A percentile compares a stretch with the other conserved stretches of the same genome.
These are phyloP conservation scores for Ophonus ardosiacus DNA, from an alignment of 2,888 invertebrate genomes.

Conservation along the genomic window DNA sequence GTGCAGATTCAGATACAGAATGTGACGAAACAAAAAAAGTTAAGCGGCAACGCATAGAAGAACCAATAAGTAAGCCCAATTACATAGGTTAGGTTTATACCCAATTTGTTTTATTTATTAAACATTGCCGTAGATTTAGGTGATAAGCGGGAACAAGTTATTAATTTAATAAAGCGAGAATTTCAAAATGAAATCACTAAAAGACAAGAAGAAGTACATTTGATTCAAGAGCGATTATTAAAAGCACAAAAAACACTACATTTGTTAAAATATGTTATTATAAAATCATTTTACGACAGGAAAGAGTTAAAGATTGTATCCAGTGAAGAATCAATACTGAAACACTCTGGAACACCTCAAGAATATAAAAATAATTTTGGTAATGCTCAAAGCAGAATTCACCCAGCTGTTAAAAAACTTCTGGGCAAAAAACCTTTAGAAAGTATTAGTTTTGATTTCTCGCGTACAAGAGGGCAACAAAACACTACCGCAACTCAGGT, in stretches of 20 bases:
- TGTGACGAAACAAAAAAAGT: constrained; percentile 71
- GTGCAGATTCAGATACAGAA: constrained; percentile 70
- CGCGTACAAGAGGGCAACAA: constrained; percentile 72
- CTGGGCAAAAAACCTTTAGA: constrained; percentile 80
- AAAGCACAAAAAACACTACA: constrained; percentile 79
- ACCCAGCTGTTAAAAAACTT: constrained; percentile 87
- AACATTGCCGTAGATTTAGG: constrained; percentile 70
- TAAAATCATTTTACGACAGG: constrained; percentile 80
- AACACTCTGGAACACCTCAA: constrained; percentile 42
- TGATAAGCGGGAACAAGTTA: constrained; percentile 77
- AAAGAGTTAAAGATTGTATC: constrained; percentile 76
- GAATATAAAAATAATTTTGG: constrained; percentile 41
- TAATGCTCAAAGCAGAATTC: constrained; percentile 78
- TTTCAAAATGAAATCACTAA: constrained; percentile 84
- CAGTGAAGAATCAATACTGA: constrained; percentile 71
- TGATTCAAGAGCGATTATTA: constrained; percentile 83
- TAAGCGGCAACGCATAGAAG: constrained; percentile 69
- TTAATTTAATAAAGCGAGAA: constrained; percentile 83
- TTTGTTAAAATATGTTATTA: constrained; percentile 79
- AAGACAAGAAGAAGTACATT: constrained; percentile 84
- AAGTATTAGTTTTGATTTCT: constrained; percentile 71
- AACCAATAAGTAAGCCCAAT: constrained; percentile 70
- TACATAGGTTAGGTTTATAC: constrained; percentile 28
- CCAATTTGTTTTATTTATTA: constrained; percentile 48
- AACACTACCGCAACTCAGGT: neutral